Evolutionary conservation across 2,888 invertebrate genomes (phyloP).

Genomic region (Euzophera pinguis): DNA sequence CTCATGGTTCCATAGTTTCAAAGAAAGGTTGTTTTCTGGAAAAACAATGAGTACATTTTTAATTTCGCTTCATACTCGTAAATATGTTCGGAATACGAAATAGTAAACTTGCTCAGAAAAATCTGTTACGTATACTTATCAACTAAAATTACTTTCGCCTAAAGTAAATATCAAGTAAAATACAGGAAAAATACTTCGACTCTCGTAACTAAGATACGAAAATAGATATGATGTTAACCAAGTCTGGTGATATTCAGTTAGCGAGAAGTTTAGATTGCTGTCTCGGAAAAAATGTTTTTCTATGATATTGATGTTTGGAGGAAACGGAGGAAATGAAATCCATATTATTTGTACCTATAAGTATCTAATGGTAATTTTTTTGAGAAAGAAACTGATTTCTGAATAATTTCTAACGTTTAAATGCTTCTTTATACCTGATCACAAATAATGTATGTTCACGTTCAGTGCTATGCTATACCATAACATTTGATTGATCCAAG

Average conservation of each 20-base stretch:
- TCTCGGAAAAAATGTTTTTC: background rate
- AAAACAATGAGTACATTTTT: too few relatives aligned
- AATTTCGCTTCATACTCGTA: too few relatives aligned
- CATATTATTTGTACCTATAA: too few relatives aligned
- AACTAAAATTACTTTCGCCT: background rate
- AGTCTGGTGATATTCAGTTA: conserved; percentile 1
- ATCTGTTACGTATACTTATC: background rate
- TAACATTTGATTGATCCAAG: too few relatives aligned
- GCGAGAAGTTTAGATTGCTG: conserved; percentile 1
- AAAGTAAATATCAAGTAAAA: conserved; percentile 1
- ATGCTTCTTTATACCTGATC: too few relatives aligned
- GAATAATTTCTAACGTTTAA: too few relatives aligned
- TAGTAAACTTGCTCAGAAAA: background rate
- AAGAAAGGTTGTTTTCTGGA: too few relatives aligned
- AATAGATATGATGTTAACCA: conserved; percentile 7
- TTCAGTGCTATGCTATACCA: too few relatives aligned
- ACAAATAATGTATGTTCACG: too few relatives aligned
- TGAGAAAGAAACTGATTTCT: too few relatives aligned
- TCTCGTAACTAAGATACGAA: background rate
- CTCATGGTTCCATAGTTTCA: too few relatives aligned
- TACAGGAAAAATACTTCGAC: background rate
- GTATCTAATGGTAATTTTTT: background rate
- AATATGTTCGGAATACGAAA: too few relatives aligned
- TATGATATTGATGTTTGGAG: background rate
- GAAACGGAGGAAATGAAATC: background rate